Percentiles rank a stretch among this genome's conserved stretches.
Conservation (phyloP, 2,888 invertebrate species). For the Zhuqinia jingwanae region DNA sequence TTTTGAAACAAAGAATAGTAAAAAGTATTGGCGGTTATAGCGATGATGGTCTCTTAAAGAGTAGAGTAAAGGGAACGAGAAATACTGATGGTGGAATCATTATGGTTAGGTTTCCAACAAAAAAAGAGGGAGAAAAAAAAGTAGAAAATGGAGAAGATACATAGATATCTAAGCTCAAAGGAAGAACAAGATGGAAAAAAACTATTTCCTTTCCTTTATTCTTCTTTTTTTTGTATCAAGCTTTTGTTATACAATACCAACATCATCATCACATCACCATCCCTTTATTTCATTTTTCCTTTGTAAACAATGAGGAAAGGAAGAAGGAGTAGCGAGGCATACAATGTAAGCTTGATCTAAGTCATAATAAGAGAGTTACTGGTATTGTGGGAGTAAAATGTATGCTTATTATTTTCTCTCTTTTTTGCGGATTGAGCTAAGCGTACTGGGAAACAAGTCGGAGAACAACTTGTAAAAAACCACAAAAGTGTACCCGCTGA, state of each 20-base stretch:
- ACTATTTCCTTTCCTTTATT: conserved; percentile 30
- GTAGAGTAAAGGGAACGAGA: no score
- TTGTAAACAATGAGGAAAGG: not conserved
- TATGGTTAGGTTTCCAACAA: no score
- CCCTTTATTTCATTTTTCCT: conserved; percentile 26
- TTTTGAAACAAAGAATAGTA: no score
- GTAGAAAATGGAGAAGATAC: not conserved
- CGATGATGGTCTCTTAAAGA: conserved; percentile 18
- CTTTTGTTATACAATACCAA: conserved; percentile 8
- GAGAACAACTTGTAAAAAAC: conserved; percentile 34
- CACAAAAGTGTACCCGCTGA: conserved; percentile 62
- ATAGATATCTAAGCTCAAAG: not conserved
- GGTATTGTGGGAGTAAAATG: not conserved
- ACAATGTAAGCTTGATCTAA: not conserved
- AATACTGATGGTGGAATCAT: conserved; percentile 24
- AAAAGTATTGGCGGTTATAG: no score
- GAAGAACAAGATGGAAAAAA: not conserved
- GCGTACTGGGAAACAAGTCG: conserved; percentile 16
- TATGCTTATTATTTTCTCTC: not conserved
- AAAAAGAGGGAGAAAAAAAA: not conserved
- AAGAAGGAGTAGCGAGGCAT: not conserved
- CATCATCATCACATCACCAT: conserved; percentile 23
- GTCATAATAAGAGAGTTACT: conserved; percentile 1
- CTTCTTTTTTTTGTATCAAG: not conserved
- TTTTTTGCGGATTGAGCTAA: conserved; percentile 3